These are phyloP conservation scores for Psephotus haematonotus DNA, from an alignment of 2,113 vertebrate genomes.

Conservation along the genomic window DNA sequence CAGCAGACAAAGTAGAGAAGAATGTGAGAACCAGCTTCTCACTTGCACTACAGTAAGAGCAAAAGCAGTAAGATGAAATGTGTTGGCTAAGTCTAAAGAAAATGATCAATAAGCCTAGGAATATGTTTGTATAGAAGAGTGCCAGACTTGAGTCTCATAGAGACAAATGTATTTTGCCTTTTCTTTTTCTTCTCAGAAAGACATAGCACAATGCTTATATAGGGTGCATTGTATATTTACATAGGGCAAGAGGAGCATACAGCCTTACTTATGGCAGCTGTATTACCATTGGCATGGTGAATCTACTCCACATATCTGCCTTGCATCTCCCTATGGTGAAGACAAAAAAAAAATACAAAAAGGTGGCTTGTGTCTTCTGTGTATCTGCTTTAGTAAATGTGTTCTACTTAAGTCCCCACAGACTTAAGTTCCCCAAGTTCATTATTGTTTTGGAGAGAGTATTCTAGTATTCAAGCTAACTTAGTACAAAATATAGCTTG, in stretches of 20 bases:
- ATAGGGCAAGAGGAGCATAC: not conserved
- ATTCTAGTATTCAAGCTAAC: not conserved
- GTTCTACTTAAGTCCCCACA: not conserved
- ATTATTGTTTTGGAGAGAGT: not conserved
- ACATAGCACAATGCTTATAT: not conserved
- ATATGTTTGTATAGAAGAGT: not conserved
- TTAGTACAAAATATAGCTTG: not conserved
- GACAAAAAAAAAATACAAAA: not conserved
- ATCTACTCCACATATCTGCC: accelerated
- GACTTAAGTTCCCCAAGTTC: not conserved
- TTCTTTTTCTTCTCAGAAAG: accelerated
- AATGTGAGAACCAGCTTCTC: not conserved
- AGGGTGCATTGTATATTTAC: not conserved
- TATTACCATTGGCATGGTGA: not conserved
- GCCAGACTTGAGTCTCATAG: not conserved
- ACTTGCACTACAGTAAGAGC: not conserved
- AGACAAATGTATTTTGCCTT: not conserved
- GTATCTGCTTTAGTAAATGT: not conserved
- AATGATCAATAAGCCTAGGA: not conserved
- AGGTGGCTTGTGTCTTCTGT: not conserved
- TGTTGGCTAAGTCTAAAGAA: not conserved
- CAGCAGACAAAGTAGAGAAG: not conserved
- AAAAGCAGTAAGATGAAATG: not conserved
- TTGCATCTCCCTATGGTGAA: not conserved
- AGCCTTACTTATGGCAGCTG: not conserved